Evolutionary conservation across 1,140 invertebrate species (phyloP).

Genomic region (Drosophila repleta): DNA sequence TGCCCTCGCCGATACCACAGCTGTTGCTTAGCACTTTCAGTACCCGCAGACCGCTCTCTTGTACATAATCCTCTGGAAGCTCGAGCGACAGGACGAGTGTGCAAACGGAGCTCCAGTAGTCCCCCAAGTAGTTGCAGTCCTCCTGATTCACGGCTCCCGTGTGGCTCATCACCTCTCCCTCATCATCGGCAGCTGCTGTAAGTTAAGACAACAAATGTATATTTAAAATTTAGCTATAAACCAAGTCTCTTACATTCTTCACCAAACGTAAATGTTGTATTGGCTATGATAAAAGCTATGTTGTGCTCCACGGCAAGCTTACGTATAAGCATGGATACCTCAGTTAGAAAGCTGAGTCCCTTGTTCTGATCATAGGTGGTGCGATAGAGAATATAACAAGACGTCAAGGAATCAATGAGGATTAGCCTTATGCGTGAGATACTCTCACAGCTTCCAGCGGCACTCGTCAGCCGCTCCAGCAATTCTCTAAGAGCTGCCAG

Average conservation of each 20-base stretch:
- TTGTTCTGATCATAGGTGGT: conserved; percentile 20
- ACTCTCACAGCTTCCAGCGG: neutral
- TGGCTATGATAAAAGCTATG: conserved; percentile 55
- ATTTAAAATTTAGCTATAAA: conserved; percentile 1
- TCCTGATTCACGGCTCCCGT: conserved; percentile 1
- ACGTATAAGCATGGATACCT: conserved; percentile 47
- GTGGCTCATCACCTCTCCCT: neutral
- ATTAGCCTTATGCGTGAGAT: conserved; percentile 54
- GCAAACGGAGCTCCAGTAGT: conserved; percentile 65
- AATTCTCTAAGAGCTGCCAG: conserved; percentile 39
- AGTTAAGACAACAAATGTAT: conserved; percentile 7
- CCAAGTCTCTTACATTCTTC: conserved; percentile 28
- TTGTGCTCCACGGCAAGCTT: conserved; percentile 41
- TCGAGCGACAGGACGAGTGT: conserved; percentile 55
- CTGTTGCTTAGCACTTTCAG: conserved; percentile 58
- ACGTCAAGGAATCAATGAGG: conserved; percentile 65
- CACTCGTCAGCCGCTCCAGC: conserved; percentile 16
- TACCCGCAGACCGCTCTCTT: conserved; percentile 52
- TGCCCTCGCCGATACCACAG: conserved; percentile 36
- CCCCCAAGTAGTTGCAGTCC: conserved; percentile 36
- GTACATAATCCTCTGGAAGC: conserved; percentile 12
- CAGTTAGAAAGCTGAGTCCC: conserved; percentile 28
- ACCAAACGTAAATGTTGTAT: conserved; percentile 32
- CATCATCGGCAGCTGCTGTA: conserved; percentile 17
- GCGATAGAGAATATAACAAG: conserved; percentile 49